Conservation (phyloP, 2,888 invertebrate species). For the Hedya salicella region DNA sequence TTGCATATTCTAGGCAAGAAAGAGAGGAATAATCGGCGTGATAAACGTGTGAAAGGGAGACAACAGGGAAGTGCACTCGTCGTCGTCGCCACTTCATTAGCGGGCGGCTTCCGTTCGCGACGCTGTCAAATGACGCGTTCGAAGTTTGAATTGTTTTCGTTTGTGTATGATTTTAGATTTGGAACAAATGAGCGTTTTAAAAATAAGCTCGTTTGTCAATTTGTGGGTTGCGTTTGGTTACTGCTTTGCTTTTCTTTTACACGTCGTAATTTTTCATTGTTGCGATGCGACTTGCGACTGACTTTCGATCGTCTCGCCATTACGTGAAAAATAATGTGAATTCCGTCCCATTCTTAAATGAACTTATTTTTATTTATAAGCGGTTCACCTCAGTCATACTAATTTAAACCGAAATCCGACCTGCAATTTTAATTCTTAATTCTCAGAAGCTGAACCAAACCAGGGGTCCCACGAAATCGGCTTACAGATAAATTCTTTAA, state of each 20-base stretch:
- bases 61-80: slow-evolving; percentile 56
- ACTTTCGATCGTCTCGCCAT: too few species aligned
- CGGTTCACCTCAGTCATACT: slow-evolving; percentile 5
- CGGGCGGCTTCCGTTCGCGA: slow-evolving; percentile 58
- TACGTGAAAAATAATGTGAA: too few species aligned
- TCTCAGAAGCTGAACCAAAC: slow-evolving; percentile 51
- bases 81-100: slow-evolving; percentile 70
- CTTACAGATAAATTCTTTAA: slow-evolving; percentile 64
- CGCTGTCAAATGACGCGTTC: slow-evolving; percentile 55
- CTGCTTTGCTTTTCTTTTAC: neutral
- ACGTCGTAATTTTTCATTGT: too few species aligned
- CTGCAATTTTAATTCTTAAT: slow-evolving; percentile 61
- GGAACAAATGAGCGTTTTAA: slow-evolving; percentile 17
- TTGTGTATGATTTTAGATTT: slow-evolving; percentile 42
- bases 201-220: slow-evolving; percentile 1
- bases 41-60: slow-evolving; percentile 44
- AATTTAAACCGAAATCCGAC: slow-evolving; percentile 31
- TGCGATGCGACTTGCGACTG: too few species aligned
- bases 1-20: slow-evolving; percentile 54
- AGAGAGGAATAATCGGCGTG: slow-evolving; percentile 47
- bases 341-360: too few species aligned
- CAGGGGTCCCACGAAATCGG: slow-evolving; percentile 52
- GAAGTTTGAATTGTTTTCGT: slow-evolving; percentile 49
- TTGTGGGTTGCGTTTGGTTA: neutral
- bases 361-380: neutral